Evolutionary conservation across 2,113 vertebrate species (phyloP).

Genomic region (Myotis lucifugus): DNA sequence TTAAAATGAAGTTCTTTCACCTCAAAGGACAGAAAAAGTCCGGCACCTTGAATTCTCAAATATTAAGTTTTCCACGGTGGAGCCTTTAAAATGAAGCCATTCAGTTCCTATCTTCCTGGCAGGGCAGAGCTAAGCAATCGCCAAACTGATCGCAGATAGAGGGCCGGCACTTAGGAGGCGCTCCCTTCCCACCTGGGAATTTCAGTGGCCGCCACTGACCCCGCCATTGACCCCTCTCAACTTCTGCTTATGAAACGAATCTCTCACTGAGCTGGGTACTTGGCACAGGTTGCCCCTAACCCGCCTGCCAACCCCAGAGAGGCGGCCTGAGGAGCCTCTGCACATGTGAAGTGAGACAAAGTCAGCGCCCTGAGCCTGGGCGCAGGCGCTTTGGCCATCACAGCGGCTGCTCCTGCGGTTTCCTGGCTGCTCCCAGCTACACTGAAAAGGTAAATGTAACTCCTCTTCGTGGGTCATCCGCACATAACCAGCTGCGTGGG

Average conservation of each 20-base stretch:
- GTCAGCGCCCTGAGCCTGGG: not conserved
- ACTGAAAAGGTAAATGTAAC: fast-evolving
- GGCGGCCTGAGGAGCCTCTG: not conserved
- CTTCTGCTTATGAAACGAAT: not conserved
- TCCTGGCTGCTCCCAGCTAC: not conserved
- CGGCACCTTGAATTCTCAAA: not conserved
- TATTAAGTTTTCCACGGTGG: not conserved
- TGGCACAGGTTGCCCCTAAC: not conserved
- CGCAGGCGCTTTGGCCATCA: fast-evolving
- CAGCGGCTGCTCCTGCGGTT: not conserved
- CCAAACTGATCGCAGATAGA: not conserved
- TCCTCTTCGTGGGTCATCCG: not conserved
- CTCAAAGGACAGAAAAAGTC: not conserved
- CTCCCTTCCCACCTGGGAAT: not conserved
- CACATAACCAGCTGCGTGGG: fast-evolving
- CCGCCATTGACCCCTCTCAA: not conserved
- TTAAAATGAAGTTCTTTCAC: not conserved
- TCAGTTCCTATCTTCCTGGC: not conserved
- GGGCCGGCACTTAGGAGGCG: not conserved
- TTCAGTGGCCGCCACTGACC: not conserved
- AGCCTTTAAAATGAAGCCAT: not conserved
- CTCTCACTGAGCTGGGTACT: not conserved
- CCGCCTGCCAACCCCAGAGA: not conserved
- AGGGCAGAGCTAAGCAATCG: too few species aligned
- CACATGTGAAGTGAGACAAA: not conserved